Conservation (phyloP, 1,140 invertebrate species). For the Battus philenor region DNA sequence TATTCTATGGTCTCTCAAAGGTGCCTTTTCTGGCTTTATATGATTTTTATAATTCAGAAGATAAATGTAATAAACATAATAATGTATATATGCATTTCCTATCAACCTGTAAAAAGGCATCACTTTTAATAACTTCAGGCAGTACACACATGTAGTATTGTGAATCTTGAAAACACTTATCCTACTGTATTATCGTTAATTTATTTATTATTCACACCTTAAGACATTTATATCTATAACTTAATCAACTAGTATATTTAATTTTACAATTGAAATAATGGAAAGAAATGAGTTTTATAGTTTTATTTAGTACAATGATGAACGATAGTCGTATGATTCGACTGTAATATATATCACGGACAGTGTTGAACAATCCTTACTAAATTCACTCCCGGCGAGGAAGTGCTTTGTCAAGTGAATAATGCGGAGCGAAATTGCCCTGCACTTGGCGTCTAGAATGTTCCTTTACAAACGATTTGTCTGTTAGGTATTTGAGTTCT, state of each 20-base stretch:
- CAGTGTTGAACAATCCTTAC: not conserved
- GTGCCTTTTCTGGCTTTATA: too few relatives aligned
- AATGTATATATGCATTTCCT: too few relatives aligned
- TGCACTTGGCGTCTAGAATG: slow-evolving; percentile 9
- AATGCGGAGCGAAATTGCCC: slow-evolving; percentile 22
- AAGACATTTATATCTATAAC: not conserved
- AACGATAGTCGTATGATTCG: not conserved
- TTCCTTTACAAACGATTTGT: not conserved
- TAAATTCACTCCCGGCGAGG: slow-evolving; percentile 11
- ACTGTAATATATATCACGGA: not conserved
- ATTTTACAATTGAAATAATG: not conserved
- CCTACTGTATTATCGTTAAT: too few relatives aligned
- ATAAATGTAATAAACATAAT: too few relatives aligned
- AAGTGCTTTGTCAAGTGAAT: slow-evolving; percentile 21
- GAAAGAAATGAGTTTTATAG: not conserved
- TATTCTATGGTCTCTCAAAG: too few relatives aligned
- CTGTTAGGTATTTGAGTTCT: too few relatives aligned
- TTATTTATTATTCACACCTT: slow-evolving; percentile 1
- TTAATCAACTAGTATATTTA: not conserved
- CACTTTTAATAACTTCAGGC: too few relatives aligned
- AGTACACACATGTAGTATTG: too few relatives aligned
- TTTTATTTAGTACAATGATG: not conserved
- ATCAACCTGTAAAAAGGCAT: too few relatives aligned
- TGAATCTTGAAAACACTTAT: too few relatives aligned
- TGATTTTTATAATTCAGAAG: too few relatives aligned